Evolutionary conservation across 1,140 invertebrate genomes (phyloP).

Genomic region (Colletes latitarsis): DNA sequence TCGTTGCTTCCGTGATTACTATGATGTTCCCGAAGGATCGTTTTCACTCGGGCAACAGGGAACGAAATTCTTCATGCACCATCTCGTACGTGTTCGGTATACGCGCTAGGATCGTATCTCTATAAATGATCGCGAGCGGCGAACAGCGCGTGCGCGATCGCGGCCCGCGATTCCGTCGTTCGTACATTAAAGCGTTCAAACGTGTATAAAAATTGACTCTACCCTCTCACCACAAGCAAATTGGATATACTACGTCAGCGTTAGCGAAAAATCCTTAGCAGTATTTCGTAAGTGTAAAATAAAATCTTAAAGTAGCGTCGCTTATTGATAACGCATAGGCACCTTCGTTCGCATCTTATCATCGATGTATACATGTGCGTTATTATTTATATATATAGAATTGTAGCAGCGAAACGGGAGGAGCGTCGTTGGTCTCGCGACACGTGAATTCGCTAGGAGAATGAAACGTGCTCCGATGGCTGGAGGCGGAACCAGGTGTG

Average conservation of each 20-base stretch:
- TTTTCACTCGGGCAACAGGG: constrained; percentile 27
- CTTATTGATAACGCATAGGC: constrained; percentile 62
- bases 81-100: constrained; percentile 50
- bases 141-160: constrained; percentile 35
- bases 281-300: constrained; percentile 63
- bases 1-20: too few species aligned
- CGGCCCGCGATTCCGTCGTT: constrained; percentile 58
- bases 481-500: too few species aligned
- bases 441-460: background rate
- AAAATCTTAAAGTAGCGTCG: constrained; percentile 50
- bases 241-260: constrained; percentile 75
- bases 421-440: background rate
- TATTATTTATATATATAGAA: constrained; percentile 49
- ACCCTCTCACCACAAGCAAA: constrained; percentile 79
- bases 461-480: too few species aligned
- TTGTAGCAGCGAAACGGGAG: constrained; percentile 24
- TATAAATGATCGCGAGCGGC: constrained; percentile 51
- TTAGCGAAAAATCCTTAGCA: constrained; percentile 73
- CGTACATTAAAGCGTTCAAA: constrained; percentile 68
- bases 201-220: constrained; percentile 75
- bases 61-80: constrained; percentile 59
- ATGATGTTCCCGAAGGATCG: too few species aligned
- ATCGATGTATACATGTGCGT: constrained; percentile 44
- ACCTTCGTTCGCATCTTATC: constrained; percentile 66
- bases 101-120: constrained; percentile 49